phyloP scores from a whole-genome alignment of 2,888 invertebrate species.

The Lasioglossum morio region DNA sequence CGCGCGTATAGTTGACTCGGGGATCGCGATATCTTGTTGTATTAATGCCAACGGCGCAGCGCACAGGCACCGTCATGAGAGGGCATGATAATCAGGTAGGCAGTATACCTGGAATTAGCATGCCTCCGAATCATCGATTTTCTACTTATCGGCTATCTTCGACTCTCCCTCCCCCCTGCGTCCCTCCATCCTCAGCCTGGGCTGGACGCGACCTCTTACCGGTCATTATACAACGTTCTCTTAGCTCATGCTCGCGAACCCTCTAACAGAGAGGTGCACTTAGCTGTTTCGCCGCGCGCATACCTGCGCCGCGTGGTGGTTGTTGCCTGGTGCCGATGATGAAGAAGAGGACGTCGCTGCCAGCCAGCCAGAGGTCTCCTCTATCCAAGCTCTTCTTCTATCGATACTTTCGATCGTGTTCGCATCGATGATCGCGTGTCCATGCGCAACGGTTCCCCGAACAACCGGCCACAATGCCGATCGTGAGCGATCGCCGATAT shows the following conservation, averaged over 20 bases:
- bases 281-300: conserved; percentile 53
- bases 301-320: conserved; percentile 30
- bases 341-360: conserved; percentile 60
- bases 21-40: conserved; percentile 68
- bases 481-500: conserved; percentile 51
- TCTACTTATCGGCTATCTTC: conserved; percentile 79
- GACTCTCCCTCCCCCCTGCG: conserved; percentile 30
- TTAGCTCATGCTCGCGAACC: conserved; percentile 58
- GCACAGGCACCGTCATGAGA: conserved; percentile 57
- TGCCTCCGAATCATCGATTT: conserved; percentile 81
- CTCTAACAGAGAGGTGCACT: conserved; percentile 67
- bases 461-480: conserved; percentile 37
- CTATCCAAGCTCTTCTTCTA: conserved; percentile 39
- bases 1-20: conserved; percentile 40
- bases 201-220: conserved; percentile 71
- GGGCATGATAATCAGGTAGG: conserved; percentile 61
- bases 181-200: background rate
- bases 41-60: conserved; percentile 70
- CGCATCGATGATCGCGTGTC: conserved; percentile 69
- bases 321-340: conserved; percentile 61
- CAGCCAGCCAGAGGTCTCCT: conserved; percentile 22
- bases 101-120: conserved; percentile 73
- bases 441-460: conserved; percentile 64
- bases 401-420: conserved; percentile 64
- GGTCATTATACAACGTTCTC: conserved; percentile 68